Percentiles rank a stretch among this genome's conserved stretches.
Conservation (phyloP, 2,113 vertebrate species). For the Pangasianodon gigas region DNA sequence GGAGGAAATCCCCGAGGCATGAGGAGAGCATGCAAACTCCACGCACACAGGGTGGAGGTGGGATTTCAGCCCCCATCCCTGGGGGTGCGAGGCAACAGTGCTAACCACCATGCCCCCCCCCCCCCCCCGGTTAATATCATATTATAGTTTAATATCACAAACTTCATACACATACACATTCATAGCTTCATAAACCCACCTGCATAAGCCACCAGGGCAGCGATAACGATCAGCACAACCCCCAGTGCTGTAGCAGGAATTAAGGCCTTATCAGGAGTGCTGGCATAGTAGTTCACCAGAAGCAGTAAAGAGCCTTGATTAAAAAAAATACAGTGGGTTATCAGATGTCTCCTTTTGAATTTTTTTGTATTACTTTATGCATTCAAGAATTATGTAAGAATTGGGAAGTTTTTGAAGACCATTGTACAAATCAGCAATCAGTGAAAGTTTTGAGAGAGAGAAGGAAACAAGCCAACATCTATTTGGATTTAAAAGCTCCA, state of each 20-base stretch:
- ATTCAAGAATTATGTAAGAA: background rate
- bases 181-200: conserved; percentile 66
- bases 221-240: conserved; percentile 75
- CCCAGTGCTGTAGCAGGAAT: conserved; percentile 79
- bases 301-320: conserved; percentile 78
- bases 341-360: background rate
- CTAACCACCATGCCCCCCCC: too few relatives aligned
- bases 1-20: too few relatives aligned
- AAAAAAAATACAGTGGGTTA: background rate
- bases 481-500: background rate
- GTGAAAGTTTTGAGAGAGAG: background rate
- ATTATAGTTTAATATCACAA: background rate
- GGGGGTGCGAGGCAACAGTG: too few relatives aligned
- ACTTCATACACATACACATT: background rate
- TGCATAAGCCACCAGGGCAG: conserved; percentile 75
- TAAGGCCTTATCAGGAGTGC: conserved; percentile 54
- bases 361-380: background rate
- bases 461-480: background rate
- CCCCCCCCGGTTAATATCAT: too few relatives aligned
- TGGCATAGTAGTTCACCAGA: conserved; percentile 76
- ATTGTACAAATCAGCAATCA: background rate
- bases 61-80: too few relatives aligned
- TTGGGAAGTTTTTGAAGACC: background rate
- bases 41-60: too few relatives aligned
- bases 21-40: too few relatives aligned